Conservation (phyloP, 2,113 vertebrate genomes). For the Falcunculus frontatus region DNA sequence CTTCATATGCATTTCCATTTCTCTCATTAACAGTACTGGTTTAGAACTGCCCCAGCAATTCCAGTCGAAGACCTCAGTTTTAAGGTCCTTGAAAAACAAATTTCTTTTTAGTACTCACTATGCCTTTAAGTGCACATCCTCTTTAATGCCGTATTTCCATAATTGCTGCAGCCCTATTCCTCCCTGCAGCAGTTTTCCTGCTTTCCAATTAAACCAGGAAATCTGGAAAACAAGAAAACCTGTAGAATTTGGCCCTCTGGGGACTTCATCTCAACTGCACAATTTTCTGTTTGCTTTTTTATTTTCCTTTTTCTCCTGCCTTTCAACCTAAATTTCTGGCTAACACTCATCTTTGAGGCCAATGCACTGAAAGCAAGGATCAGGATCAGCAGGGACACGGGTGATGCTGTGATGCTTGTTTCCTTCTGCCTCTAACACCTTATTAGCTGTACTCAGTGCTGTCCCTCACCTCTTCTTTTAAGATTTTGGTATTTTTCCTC, state of each 20-base stretch:
- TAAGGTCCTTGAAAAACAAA: not conserved
- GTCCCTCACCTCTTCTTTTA: not conserved
- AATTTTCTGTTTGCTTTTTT: not conserved
- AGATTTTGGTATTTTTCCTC: not conserved
- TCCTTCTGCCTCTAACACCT: not conserved
- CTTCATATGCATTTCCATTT: not conserved
- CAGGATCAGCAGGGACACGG: not conserved
- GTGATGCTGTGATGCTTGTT: not conserved
- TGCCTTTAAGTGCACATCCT: not conserved
- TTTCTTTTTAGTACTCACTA: not conserved
- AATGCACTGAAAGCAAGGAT: not conserved
- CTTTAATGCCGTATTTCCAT: not conserved
- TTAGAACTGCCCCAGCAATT: not conserved
- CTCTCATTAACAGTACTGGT: not conserved
- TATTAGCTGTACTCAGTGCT: rapidly evolving
- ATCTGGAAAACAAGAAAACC: not conserved
- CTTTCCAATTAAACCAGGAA: not conserved
- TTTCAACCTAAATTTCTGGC: not conserved
- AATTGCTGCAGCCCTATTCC: not conserved
- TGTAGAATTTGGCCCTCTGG: not conserved
- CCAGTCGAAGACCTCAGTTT: not conserved
- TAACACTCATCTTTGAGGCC: not conserved
- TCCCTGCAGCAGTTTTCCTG: not conserved
- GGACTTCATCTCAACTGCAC: not conserved
- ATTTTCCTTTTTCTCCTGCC: not conserved